These are phyloP conservation scores for Lepidochrysops patricia DNA, from an alignment of 2,888 invertebrate genomes.

Conservation along the genomic window DNA sequence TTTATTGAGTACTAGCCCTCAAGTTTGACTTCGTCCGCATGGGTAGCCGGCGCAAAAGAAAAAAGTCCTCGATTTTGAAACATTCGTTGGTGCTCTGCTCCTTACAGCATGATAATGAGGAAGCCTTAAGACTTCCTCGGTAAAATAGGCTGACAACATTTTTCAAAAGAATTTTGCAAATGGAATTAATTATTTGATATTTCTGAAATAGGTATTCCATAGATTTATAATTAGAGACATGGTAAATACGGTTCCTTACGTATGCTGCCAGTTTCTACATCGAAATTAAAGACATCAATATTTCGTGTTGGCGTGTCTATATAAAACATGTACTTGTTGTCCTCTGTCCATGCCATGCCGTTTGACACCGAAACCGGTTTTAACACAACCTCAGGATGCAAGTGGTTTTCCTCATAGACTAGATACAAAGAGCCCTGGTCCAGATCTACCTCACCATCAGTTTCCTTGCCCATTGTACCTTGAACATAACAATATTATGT, in stretches of 20 bases:
- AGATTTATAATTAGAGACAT: too few relatives aligned
- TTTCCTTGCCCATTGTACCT: constrained; percentile 80
- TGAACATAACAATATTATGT: constrained; percentile 15
- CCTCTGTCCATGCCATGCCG: constrained; percentile 83
- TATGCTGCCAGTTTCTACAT: constrained; percentile 71
- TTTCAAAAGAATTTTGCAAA: too few relatives aligned
- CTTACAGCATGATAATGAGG: too few relatives aligned
- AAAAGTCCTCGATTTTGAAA: too few relatives aligned
- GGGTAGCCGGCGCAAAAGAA: too few relatives aligned
- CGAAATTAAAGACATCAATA: constrained; percentile 81
- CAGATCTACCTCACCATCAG: constrained; percentile 50
- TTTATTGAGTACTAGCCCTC: too few relatives aligned
- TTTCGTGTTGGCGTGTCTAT: constrained; percentile 81
- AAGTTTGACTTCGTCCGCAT: too few relatives aligned
- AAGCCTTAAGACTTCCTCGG: too few relatives aligned
- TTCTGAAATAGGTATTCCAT: too few relatives aligned
- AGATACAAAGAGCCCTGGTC: constrained; percentile 76
- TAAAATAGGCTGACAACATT: too few relatives aligned
- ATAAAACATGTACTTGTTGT: constrained; percentile 82
- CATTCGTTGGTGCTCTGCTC: too few relatives aligned
- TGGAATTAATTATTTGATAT: too few relatives aligned
- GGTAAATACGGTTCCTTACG: constrained; percentile 58
- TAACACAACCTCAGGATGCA: constrained; percentile 43
- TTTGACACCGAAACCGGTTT: constrained; percentile 81
- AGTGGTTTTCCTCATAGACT: constrained; percentile 54